phyloP scores from a whole-genome alignment of 2,113 vertebrate species.

The Urocolius indicus region DNA sequence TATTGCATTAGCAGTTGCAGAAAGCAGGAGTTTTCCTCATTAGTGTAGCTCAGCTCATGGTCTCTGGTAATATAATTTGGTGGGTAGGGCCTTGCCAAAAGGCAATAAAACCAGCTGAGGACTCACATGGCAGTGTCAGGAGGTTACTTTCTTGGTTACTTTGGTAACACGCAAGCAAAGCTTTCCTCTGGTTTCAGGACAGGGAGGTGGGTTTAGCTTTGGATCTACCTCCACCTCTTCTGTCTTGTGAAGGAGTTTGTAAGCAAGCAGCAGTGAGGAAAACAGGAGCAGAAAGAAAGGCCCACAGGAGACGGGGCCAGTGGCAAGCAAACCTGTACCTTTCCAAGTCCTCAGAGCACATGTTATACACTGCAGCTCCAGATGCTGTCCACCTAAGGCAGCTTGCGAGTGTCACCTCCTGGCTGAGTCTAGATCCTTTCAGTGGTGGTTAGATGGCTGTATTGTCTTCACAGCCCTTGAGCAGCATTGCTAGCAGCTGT shows the following conservation, averaged over 20 bases:
- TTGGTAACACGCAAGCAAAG: conserved; percentile 66
- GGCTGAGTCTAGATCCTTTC: background rate
- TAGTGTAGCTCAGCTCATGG: background rate
- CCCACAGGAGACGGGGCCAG: background rate
- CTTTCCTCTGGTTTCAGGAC: conserved; percentile 26
- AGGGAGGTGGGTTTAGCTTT: background rate
- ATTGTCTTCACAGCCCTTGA: background rate
- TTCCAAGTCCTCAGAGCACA: background rate
- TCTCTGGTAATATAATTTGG: conserved; percentile 64
- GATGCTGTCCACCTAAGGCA: background rate
- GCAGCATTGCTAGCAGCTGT: background rate
- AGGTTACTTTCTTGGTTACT: conserved; percentile 61
- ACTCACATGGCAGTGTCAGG: conserved; percentile 38
- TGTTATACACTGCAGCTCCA: background rate
- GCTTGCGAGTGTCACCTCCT: background rate
- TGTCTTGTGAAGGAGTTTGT: background rate
- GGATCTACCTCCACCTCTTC: background rate
- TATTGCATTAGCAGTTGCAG: conserved; percentile 62
- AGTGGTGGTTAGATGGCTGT: rapidly evolving
- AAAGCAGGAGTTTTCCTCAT: conserved; percentile 66
- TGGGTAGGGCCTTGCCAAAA: background rate
- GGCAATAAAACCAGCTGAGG: conserved; percentile 32
- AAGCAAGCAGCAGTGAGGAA: background rate
- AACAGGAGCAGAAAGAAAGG: background rate
- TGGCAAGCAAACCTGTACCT: background rate